These are phyloP conservation scores for Chauna torquata DNA, from an alignment of 2,113 vertebrate species.

Conservation along the genomic window DNA sequence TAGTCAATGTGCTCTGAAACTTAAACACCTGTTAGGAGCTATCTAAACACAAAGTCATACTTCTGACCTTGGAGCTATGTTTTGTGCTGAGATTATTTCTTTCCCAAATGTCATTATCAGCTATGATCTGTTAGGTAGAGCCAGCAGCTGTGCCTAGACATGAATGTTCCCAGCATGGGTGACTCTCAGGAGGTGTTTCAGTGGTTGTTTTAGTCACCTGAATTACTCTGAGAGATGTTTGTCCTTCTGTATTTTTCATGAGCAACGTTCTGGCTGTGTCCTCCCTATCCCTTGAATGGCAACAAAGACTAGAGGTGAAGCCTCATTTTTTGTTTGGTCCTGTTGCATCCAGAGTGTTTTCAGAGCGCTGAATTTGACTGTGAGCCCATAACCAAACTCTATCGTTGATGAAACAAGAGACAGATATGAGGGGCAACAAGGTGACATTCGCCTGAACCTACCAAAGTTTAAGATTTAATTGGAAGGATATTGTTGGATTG, in stretches of 20 bases:
- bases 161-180: neutral
- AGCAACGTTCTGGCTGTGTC: neutral
- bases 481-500: constrained; percentile 64
- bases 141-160: neutral
- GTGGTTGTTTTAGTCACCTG: neutral
- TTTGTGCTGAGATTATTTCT: neutral
- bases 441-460: neutral
- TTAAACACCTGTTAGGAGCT: neutral
- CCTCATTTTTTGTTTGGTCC: neutral
- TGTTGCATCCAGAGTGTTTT: neutral
- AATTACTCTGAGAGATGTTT: neutral
- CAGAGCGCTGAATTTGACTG: neutral
- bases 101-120: neutral
- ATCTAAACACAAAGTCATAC: neutral
- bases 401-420: neutral
- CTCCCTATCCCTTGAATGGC: rapidly evolving
- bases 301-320: neutral
- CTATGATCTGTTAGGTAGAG: rapidly evolving
- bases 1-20: neutral
- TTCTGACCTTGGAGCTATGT: constrained; percentile 9
- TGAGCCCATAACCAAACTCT: neutral
- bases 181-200: neutral
- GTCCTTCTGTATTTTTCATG: neutral
- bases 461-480: constrained; percentile 47
- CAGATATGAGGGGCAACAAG: neutral